A percentile compares a stretch with the other conserved stretches of the same genome.
Evolutionary conservation across 2,888 invertebrate genomes (phyloP).

Genomic region (Thecophora atra): DNA sequence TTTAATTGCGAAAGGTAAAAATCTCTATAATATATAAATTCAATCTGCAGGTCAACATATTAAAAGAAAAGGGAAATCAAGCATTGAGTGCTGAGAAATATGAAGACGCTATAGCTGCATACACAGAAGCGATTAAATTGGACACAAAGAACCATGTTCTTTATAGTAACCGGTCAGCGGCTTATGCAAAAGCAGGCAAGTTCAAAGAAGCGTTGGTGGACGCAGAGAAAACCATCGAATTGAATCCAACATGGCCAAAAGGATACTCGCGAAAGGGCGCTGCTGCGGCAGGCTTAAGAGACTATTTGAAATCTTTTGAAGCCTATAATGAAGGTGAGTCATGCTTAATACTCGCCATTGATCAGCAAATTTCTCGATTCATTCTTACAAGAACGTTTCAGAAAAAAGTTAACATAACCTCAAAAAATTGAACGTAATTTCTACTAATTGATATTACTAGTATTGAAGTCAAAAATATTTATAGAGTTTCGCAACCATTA

Average conservation of each 20-base stretch:
- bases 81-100: conserved; percentile 81
- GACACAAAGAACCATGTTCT: conserved; percentile 87
- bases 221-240: conserved; percentile 81
- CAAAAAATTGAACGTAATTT: too few relatives aligned
- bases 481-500: not conserved
- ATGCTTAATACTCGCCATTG: conserved; percentile 38
- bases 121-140: conserved; percentile 82
- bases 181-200: conserved; percentile 82
- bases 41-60: conserved; percentile 73
- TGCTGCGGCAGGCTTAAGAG: conserved; percentile 80
- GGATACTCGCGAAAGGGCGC: conserved; percentile 90
- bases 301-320: conserved; percentile 77
- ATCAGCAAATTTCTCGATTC: too few relatives aligned
- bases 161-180: conserved; percentile 91
- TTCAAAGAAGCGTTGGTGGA: conserved; percentile 81
- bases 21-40: conserved; percentile 17
- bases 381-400: too few relatives aligned
- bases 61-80: conserved; percentile 89
- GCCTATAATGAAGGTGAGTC: conserved; percentile 75
- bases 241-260: conserved; percentile 88
- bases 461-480: too few relatives aligned
- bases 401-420: too few relatives aligned
- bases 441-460: too few relatives aligned
- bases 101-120: conserved; percentile 81
- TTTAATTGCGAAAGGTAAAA: conserved; percentile 17